Conservation (phyloP, 2,888 invertebrate genomes). For the Latrodectus elegans region DNA sequence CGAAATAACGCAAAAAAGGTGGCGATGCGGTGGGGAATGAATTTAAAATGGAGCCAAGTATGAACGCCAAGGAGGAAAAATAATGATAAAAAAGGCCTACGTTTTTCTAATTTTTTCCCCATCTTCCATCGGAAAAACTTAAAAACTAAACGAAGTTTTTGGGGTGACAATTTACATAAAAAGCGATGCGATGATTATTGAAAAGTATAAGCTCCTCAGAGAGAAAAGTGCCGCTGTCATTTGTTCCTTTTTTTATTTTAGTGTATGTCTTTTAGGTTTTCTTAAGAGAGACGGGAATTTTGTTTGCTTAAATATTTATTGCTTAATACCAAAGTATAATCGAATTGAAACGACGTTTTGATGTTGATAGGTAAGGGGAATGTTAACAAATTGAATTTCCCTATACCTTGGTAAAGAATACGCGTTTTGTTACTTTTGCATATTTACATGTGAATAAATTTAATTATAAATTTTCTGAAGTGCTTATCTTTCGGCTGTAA, state of each 20-base stretch:
- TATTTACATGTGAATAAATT: too few species aligned
- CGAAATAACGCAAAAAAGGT: not conserved
- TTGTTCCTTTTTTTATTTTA: constrained; percentile 21
- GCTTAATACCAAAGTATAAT: constrained; percentile 40
- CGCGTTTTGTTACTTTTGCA: too few species aligned
- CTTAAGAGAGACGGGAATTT: constrained; percentile 13
- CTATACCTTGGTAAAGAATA: too few species aligned
- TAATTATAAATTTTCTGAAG: too few species aligned
- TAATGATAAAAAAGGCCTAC: not conserved
- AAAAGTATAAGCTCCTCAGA: constrained; percentile 26
- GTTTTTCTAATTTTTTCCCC: constrained; percentile 2
- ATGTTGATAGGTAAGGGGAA: constrained; percentile 30
- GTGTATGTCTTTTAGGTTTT: not conserved
- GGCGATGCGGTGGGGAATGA: constrained; percentile 2
- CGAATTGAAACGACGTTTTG: constrained; percentile 28
- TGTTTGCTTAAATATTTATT: constrained; percentile 53
- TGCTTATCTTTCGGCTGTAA: too few species aligned
- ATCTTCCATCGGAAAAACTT: constrained; percentile 1
- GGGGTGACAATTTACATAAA: constrained; percentile 49
- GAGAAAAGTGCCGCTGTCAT: constrained; percentile 10
- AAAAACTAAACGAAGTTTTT: constrained; percentile 31
- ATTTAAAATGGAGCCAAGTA: constrained; percentile 7
- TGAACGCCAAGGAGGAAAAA: not conserved
- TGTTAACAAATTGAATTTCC: constrained; percentile 4
- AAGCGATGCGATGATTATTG: constrained; percentile 43